phyloP scores from a whole-genome alignment of 2,888 invertebrate genomes.

The Noctuana brunneofusca region DNA sequence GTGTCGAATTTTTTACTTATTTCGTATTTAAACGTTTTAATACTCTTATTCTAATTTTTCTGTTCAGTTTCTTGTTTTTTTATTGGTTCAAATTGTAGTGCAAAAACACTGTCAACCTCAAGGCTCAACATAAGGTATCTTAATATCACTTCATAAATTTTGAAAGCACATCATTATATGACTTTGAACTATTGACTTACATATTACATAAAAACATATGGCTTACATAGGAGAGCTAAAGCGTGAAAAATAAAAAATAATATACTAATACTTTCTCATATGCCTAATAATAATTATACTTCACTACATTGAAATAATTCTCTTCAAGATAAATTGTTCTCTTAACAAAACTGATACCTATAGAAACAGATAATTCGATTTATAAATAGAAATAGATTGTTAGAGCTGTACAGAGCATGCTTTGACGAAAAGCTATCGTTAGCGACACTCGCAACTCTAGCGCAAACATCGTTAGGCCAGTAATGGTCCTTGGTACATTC shows the following conservation, averaged over 20 bases:
- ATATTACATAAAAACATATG: no score
- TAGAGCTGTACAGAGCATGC: conserved; percentile 40
- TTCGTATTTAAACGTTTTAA: conserved; percentile 33
- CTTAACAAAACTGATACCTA: background rate
- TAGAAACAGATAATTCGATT: conserved; percentile 9
- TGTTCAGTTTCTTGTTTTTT: conserved; percentile 8
- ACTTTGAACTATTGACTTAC: no score
- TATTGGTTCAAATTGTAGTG: background rate
- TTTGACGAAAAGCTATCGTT: conserved; percentile 57
- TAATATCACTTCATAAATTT: background rate
- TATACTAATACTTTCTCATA: background rate
- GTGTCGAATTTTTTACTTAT: conserved; percentile 44
- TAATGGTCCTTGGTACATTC: conserved; percentile 55
- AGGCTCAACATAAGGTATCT: background rate
- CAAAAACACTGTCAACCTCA: background rate
- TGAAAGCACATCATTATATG: no score
- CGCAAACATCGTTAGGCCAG: conserved; percentile 65
- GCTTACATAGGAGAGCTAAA: no score
- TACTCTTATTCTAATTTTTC: conserved; percentile 24
- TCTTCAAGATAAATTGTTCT: background rate
- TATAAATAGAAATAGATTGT: conserved; percentile 22
- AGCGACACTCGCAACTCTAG: conserved; percentile 56
- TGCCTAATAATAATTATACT: no score
- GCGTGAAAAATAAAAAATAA: background rate
- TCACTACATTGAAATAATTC: no score